A percentile compares a stretch with the other conserved stretches of the same genome.
Conservation (phyloP, 2,113 vertebrate genomes). For the Etheostoma cragini region DNA sequence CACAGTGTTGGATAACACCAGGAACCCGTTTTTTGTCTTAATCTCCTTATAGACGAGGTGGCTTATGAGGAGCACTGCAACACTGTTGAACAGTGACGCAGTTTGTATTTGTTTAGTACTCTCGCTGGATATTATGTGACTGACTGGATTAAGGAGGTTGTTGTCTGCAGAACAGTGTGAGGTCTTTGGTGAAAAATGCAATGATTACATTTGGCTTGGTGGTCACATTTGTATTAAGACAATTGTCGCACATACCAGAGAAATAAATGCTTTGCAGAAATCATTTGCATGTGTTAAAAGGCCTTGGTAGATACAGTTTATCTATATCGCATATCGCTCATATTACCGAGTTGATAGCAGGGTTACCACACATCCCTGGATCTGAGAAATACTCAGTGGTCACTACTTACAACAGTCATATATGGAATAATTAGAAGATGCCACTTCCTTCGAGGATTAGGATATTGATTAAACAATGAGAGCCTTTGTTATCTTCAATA, state of each 20-base stretch:
- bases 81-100: slow-evolving; percentile 50
- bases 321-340: neutral
- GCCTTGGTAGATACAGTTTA: neutral
- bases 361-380: neutral
- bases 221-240: slow-evolving; percentile 22
- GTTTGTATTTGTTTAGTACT: slow-evolving; percentile 32
- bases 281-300: neutral
- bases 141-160: slow-evolving; percentile 44
- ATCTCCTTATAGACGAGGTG: slow-evolving; percentile 60
- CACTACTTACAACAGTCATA: neutral
- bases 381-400: neutral
- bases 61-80: slow-evolving; percentile 22
- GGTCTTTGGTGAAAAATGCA: slow-evolving; percentile 18
- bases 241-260: neutral
- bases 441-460: slow-evolving; percentile 7
- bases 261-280: neutral
- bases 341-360: slow-evolving; percentile 2
- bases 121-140: slow-evolving; percentile 20
- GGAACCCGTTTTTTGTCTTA: slow-evolving; percentile 49
- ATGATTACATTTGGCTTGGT: slow-evolving; percentile 10
- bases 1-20: slow-evolving; percentile 44
- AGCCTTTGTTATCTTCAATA: slow-evolving; percentile 13
- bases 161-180: slow-evolving; percentile 40
- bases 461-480: slow-evolving; percentile 13
- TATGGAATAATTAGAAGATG: neutral